A percentile compares a stretch with the other conserved stretches of the same genome.
Evolutionary conservation across 2,113 vertebrate genomes (phyloP).

Genomic region (Psettodes erumei): DNA sequence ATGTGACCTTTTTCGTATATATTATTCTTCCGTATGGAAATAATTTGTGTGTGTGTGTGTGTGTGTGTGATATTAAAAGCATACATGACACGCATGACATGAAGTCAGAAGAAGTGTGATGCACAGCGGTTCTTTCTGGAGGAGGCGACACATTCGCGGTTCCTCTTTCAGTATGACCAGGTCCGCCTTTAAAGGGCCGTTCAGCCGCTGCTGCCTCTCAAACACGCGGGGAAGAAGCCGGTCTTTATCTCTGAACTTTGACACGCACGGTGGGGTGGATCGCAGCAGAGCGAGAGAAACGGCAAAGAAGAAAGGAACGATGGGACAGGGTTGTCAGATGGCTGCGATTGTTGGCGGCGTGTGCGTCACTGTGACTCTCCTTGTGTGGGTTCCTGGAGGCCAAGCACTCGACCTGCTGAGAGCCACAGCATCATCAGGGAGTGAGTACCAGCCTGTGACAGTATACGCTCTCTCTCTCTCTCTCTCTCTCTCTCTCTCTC

Average conservation of each 20-base stretch:
- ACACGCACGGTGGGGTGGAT: neutral
- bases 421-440: neutral
- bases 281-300: neutral
- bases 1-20: neutral
- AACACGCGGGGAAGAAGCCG: neutral
- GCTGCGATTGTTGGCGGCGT: neutral
- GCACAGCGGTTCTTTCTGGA: neutral
- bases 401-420: conserved; percentile 56
- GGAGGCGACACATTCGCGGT: neutral
- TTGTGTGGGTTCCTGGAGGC: conserved; percentile 48
- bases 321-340: neutral
- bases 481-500: too few relatives aligned
- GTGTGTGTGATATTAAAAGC: too few relatives aligned
- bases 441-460: conserved; percentile 47
- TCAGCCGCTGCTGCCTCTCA: neutral
- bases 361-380: conserved; percentile 7
- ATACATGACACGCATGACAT: too few relatives aligned
- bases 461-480: neutral
- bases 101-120: too few relatives aligned
- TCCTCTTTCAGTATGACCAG: conserved; percentile 64
- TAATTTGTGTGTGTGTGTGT: too few relatives aligned
- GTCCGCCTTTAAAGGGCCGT: neutral
- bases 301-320: neutral
- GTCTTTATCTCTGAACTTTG: conserved; percentile 53
- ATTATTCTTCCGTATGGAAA: neutral